A percentile compares a stretch with the other conserved stretches of the same genome.
These are phyloP conservation scores for Gallinago undulata DNA, from an alignment of 2,113 vertebrate genomes.

Conservation along the genomic window DNA sequence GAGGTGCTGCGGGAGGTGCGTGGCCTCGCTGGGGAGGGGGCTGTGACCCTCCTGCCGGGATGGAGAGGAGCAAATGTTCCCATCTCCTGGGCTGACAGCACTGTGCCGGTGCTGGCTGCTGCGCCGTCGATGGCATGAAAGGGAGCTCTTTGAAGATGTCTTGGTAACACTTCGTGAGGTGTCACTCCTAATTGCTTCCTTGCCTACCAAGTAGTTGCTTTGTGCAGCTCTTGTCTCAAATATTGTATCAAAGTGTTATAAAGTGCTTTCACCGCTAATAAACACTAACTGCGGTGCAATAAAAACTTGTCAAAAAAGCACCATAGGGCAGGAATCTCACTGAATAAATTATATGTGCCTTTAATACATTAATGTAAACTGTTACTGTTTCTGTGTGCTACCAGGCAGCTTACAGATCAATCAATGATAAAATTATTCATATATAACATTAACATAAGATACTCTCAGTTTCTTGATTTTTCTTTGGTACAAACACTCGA, in stretches of 20 bases:
- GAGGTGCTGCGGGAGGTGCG: background rate
- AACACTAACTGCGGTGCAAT: background rate
- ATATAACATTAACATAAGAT: background rate
- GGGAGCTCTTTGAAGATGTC: background rate
- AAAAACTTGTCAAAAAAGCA: background rate
- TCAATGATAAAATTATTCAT: background rate
- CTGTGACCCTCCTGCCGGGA: background rate
- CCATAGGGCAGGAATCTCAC: background rate
- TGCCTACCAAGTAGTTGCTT: background rate
- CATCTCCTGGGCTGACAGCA: background rate
- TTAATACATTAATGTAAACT: background rate
- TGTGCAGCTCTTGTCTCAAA: background rate
- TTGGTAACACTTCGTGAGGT: background rate
- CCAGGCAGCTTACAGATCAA: background rate
- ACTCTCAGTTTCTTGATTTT: background rate
- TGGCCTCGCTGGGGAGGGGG: background rate
- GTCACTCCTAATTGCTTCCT: background rate
- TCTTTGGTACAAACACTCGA: background rate
- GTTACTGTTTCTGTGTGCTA: background rate
- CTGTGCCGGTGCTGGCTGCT: background rate
- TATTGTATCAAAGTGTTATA: background rate
- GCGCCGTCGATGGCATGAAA: fast-evolving
- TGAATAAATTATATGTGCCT: background rate
- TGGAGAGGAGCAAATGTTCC: background rate
- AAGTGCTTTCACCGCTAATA: constrained; percentile 9